Conservation (phyloP, 2,113 vertebrate species). For the Rynchops niger region DNA sequence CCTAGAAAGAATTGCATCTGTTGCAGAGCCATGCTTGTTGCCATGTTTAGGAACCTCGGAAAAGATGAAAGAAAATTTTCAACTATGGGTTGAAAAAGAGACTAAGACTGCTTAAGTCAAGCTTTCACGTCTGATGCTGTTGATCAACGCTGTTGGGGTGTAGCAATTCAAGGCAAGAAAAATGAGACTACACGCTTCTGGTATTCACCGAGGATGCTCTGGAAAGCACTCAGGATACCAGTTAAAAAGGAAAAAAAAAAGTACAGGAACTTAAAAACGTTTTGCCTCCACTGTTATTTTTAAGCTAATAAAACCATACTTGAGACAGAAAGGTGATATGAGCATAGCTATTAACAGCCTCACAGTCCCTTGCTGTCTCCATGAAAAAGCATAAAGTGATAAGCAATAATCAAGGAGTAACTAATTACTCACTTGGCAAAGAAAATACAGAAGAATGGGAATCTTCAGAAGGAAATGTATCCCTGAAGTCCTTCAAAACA, state of each 20-base stretch:
- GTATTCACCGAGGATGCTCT: neutral
- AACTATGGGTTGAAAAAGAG: slow-evolving; percentile 44
- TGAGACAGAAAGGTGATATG: slow-evolving; percentile 1
- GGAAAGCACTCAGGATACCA: neutral
- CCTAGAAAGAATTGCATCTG: slow-evolving; percentile 72
- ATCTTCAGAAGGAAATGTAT: slow-evolving; percentile 3
- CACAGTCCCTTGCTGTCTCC: neutral
- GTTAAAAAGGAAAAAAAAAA: neutral
- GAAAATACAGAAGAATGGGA: neutral
- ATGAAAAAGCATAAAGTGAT: slow-evolving; percentile 11
- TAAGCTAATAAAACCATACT: neutral
- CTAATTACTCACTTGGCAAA: slow-evolving; percentile 17
- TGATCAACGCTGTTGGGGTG: neutral
- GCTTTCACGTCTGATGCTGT: slow-evolving; percentile 14
- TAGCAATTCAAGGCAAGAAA: slow-evolving; percentile 24
- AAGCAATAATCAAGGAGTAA: slow-evolving; percentile 29
- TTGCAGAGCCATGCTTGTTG: slow-evolving; percentile 61
- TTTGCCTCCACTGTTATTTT: neutral
- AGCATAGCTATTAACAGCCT: neutral
- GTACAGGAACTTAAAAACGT: neutral
- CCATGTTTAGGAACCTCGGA: slow-evolving; percentile 63
- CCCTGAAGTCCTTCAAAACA: neutral
- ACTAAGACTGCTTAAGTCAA: slow-evolving; percentile 39
- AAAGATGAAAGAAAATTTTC: slow-evolving; percentile 63
- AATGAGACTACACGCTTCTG: neutral